Base-by-base conservation (phyloP, 2,888 invertebrate species). In the Diploptera punctata region DNA sequence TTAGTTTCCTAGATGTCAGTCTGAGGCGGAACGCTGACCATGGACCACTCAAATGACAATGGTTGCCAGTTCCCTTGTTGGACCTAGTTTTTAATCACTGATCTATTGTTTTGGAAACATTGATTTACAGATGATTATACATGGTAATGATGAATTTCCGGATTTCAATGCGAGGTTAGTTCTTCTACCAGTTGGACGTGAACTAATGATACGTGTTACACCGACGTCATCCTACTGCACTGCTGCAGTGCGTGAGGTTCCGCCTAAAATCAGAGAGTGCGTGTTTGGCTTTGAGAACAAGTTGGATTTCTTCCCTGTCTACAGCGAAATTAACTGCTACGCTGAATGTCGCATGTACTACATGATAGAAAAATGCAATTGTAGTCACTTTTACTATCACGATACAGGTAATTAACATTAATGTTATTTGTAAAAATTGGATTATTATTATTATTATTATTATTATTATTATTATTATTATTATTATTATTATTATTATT, bases 351-450 rank as follows among this genome's bases (percentile, higher is more conserved):
- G 65, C 10, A 60, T 61, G 31, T 18, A 70, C 26, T 49, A 38
- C 29, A 29, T 52, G 24, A 10, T 49, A 16, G n/a, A 47, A 2
- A 44, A 52, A 18, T 74, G 74, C 67, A 49, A 49, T 43, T 74
- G 74, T 43, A n/a, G 62, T 4, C 74, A 72, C 13, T 69, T 52
- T 60, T 69, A 57, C 54, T 74, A 67, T 43, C 72, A 60, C 16
- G 13, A 44, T 44, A 24, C 54, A 13, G 74, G 72, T 67, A 43
- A 57, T 9, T 16, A 43, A 43, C 43, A n/a, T n/a, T n/a, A n/a
- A n/a, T n/a, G n/a, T n/a, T n/a, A n/a, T n/a, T n/a, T n/a, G n/a
- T n/a, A n/a, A n/a, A n/a, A n/a, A n/a, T n/a, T n/a, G n/a, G n/a
- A n/a, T n/a, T n/a, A n/a, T n/a, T n/a, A n/a, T n/a, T n/a, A n/a